Conservation (phyloP, 2,113 vertebrate genomes). For the Phrynosoma blainvillii region DNA sequence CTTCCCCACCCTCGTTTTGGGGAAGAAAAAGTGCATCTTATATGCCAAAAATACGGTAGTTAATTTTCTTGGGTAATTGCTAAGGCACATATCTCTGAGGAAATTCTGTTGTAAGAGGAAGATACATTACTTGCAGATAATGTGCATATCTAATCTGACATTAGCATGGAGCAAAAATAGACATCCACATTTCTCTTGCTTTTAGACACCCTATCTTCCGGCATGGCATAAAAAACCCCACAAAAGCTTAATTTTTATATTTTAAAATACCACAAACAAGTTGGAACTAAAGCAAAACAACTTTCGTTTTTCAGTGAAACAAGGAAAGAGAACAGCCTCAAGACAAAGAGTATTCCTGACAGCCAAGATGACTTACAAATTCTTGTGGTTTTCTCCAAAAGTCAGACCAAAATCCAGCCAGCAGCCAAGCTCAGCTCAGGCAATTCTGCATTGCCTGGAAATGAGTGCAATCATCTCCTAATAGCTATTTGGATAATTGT, state of each 20-base stretch:
- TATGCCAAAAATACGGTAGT: too few species aligned
- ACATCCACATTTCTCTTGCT: background rate
- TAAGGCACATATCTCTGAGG: too few species aligned
- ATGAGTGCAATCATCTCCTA: conserved; percentile 84
- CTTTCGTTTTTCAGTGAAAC: conserved; percentile 65
- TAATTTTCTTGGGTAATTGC: too few species aligned
- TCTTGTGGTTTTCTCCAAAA: conserved; percentile 87
- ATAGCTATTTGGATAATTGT: conserved; percentile 86
- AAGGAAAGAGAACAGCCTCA: conserved; percentile 73
- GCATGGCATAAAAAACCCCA: background rate
- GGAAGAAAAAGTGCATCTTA: too few species aligned
- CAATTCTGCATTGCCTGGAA: conserved; percentile 80
- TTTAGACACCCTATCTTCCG: background rate
- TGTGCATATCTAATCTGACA: too few species aligned
- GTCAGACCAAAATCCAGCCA: conserved; percentile 77
- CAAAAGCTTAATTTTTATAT: background rate
- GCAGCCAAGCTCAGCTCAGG: conserved; percentile 76
- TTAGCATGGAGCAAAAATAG: background rate
- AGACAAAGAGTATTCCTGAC: conserved; percentile 74
- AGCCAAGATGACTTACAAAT: conserved; percentile 82
- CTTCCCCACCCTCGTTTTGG: too few species aligned
- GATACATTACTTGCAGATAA: too few species aligned
- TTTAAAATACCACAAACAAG: background rate
- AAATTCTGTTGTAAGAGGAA: too few species aligned
- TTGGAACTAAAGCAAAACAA: conserved; percentile 40